A percentile compares a stretch with the other conserved stretches of the same genome.
Evolutionary conservation across 2,797 vertebrate species (phyloP).

Genomic region (Cyclura pinguis): DNA sequence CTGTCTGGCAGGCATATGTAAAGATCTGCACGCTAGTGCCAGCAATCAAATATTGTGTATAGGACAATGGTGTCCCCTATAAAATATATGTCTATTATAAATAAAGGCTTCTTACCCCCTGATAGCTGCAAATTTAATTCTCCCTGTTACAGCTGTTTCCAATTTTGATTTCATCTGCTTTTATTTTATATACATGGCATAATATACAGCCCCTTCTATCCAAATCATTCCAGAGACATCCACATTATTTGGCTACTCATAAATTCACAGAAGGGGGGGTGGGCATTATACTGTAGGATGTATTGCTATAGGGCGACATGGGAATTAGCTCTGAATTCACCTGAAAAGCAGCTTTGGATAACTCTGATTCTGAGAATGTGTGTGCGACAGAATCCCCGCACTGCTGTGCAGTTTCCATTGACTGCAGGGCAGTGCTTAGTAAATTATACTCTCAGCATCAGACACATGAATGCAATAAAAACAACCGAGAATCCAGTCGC

Average conservation of each 20-base stretch:
- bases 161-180: constrained; percentile 24
- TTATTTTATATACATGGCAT: background rate
- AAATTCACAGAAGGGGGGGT: background rate
- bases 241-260: constrained; percentile 1
- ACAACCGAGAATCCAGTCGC: background rate
- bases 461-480: background rate
- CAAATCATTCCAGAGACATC: background rate
- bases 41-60: background rate
- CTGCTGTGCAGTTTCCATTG: background rate
- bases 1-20: background rate
- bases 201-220: constrained; percentile 2
- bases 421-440: background rate
- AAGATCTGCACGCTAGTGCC: background rate
- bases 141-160: background rate
- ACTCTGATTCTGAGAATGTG: background rate
- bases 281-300: background rate
- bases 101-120: background rate
- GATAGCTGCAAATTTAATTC: background rate
- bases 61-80: background rate
- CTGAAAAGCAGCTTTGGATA: background rate
- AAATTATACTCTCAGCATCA: background rate
- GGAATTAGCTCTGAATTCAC: constrained; percentile 16
- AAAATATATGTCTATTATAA: background rate
- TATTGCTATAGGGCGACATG: background rate
- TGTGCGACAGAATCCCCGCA: background rate